Percentiles rank a stretch among this genome's conserved stretches.
Evolutionary conservation across 2,888 invertebrate genomes (phyloP).

Genomic region (Pyrrhosoma nymphula): DNA sequence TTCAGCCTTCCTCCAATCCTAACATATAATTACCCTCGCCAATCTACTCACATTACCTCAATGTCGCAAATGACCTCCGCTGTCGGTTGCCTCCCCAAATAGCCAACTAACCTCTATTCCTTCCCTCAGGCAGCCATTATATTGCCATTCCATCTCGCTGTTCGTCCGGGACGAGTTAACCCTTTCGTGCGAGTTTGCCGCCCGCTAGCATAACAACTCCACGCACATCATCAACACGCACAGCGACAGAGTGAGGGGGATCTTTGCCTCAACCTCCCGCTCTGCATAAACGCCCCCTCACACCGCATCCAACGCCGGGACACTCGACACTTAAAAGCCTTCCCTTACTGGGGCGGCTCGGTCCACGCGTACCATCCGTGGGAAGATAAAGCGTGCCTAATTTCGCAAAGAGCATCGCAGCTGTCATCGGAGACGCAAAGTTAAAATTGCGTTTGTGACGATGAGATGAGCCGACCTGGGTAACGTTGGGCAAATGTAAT

Average conservation of each 20-base stretch:
- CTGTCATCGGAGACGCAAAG: not conserved
- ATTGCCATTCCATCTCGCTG: not conserved
- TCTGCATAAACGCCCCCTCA: not conserved
- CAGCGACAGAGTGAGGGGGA: not conserved
- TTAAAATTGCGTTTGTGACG: not conserved
- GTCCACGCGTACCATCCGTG: constrained; percentile 27
- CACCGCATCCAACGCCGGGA: not conserved
- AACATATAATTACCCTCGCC: too few species aligned
- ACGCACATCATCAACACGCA: not conserved
- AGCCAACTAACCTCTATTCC: too few species aligned
- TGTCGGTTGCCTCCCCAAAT: too few species aligned
- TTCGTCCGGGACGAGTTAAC: not conserved
- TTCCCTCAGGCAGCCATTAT: not conserved
- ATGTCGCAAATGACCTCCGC: too few species aligned
- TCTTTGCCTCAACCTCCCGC: not conserved
- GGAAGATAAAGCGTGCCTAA: not conserved
- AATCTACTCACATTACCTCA: too few species aligned
- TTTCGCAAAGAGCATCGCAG: constrained; percentile 46
- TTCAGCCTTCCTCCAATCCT: too few species aligned
- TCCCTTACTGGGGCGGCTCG: not conserved
- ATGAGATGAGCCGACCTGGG: too few species aligned
- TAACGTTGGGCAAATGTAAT: not conserved
- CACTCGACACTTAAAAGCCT: constrained; percentile 40
- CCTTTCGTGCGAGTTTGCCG: not conserved
- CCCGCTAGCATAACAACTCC: not conserved